Evolutionary conservation across 2,888 invertebrate genomes (phyloP).

Genomic region (Drosophila tanythrix): DNA sequence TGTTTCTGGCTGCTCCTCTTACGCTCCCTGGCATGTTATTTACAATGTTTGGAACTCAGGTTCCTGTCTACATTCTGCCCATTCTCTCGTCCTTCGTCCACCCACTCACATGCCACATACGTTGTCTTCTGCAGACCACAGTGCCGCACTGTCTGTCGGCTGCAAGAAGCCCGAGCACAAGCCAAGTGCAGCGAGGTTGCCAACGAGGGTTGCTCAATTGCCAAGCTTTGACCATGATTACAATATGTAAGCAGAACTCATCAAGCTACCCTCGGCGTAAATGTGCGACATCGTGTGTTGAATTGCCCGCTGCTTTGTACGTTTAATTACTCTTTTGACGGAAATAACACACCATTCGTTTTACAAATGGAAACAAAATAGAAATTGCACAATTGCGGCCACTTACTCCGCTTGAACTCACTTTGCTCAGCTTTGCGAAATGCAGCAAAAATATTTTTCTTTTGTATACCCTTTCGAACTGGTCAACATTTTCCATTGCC

Average conservation of each 20-base stretch:
- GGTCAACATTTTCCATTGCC: neutral
- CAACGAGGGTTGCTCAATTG: slow-evolving; percentile 25
- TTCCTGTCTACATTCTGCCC: slow-evolving; percentile 49
- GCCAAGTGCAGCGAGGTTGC: slow-evolving; percentile 32
- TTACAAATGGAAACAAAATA: slow-evolving; percentile 60
- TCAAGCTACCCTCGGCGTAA: slow-evolving; percentile 34
- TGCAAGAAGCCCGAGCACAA: slow-evolving; percentile 46
- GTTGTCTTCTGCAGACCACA: slow-evolving; percentile 49
- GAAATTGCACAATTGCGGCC: slow-evolving; percentile 47
- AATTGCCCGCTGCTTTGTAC: slow-evolving; percentile 72
- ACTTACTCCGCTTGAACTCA: slow-evolving; percentile 18
- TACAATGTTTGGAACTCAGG: slow-evolving; percentile 70
- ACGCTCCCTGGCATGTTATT: slow-evolving; percentile 60
- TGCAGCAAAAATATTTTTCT: slow-evolving; percentile 25
- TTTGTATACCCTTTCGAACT: neutral
- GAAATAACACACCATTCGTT: slow-evolving; percentile 76
- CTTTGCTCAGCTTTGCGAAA: slow-evolving; percentile 21
- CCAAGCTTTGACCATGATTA: neutral
- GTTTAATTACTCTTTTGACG: slow-evolving; percentile 79
- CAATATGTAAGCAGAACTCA: neutral
- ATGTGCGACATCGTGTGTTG: slow-evolving; percentile 49
- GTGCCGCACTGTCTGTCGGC: slow-evolving; percentile 49
- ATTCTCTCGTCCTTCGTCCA: neutral
- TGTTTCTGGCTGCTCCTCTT: neutral
- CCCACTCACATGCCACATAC: slow-evolving; percentile 7